Evolutionary conservation across 2,888 invertebrate species (phyloP).

Genomic region (Noctua janthina): DNA sequence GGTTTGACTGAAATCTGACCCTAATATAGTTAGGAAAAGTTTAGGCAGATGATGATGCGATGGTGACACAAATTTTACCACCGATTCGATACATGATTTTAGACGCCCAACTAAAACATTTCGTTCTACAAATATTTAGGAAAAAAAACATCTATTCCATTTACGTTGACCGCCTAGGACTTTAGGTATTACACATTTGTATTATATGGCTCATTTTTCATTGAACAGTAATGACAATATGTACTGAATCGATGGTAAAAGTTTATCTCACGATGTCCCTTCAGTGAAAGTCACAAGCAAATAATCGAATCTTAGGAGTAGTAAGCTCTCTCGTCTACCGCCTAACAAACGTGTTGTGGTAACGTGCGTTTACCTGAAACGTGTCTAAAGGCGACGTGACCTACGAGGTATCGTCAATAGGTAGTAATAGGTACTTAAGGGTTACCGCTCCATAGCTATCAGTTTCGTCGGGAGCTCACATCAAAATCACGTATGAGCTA

Average conservation of each 20-base stretch:
- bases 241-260: no score
- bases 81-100: background rate
- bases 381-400: background rate
- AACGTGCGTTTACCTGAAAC: background rate
- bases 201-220: background rate
- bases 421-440: background rate
- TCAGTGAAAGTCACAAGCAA: background rate
- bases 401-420: background rate
- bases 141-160: background rate
- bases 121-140: background rate
- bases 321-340: background rate
- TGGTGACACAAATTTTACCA: background rate
- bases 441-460: background rate
- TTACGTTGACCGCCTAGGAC: background rate
- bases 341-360: background rate
- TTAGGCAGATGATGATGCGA: background rate
- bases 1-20: no score
- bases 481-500: background rate
- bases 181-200: background rate
- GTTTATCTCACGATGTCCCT: no score
- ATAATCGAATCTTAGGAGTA: background rate
- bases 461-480: no score
- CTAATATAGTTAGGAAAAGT: no score
- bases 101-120: background rate
- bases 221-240: no score